phyloP scores from a whole-genome alignment of 2,888 invertebrate genomes.

The Drosophila anceps region DNA sequence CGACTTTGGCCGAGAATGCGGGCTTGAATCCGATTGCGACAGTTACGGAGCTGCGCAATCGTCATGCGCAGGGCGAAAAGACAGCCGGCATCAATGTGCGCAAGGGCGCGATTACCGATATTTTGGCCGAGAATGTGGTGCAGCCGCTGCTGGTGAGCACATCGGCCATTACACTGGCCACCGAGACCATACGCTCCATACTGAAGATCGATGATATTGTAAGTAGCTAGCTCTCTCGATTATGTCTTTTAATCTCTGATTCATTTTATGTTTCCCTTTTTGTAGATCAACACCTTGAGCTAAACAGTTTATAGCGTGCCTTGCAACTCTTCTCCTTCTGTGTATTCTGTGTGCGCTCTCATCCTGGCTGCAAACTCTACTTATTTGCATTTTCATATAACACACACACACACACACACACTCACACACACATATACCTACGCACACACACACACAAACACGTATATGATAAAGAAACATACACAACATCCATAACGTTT shows the following conservation, averaged over 20 bases:
- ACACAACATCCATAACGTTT: slow-evolving; percentile 31
- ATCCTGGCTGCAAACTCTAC: slow-evolving; percentile 39
- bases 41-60: slow-evolving; percentile 97
- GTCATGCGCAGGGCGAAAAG: slow-evolving; percentile 94
- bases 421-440: slow-evolving; percentile 13
- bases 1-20: slow-evolving; percentile 94
- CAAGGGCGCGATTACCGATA: slow-evolving; percentile 98
- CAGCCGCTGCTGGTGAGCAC: slow-evolving; percentile 98
- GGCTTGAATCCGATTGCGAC: slow-evolving; percentile 97
- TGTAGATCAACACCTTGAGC: slow-evolving; percentile 82
- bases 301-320: slow-evolving; percentile 52
- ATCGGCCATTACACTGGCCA: slow-evolving; percentile 96
- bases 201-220: slow-evolving; percentile 99
- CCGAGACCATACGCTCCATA: slow-evolving; percentile 98
- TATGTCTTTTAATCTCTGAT: background rate
- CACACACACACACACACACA: slow-evolving; percentile 24
- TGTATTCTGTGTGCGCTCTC: slow-evolving; percentile 40
- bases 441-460: slow-evolving; percentile 26
- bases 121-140: slow-evolving; percentile 98
- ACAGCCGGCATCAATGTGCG: slow-evolving; percentile 98
- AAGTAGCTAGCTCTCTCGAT: slow-evolving; percentile 61
- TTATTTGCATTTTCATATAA: slow-evolving; percentile 66
- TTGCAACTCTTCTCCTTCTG: slow-evolving; percentile 8
- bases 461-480: slow-evolving; percentile 16
- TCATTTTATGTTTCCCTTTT: slow-evolving; percentile 1